Evolutionary conservation across 2,797 vertebrate genomes (phyloP), one percentile per base, ranked within the genome.

Genomic region (Lagorchestes hirsutus): DNA sequence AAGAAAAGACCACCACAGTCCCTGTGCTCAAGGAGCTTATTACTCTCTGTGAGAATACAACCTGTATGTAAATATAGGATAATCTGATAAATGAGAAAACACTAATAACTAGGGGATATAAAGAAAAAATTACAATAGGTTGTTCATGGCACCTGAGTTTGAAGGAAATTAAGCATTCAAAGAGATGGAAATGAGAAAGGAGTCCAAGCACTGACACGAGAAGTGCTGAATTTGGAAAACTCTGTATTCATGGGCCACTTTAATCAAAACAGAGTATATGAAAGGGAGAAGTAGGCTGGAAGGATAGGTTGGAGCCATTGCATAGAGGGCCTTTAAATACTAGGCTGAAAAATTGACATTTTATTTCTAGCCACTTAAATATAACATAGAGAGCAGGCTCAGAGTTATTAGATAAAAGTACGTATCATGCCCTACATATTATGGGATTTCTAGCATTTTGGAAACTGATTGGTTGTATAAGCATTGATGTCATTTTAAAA

Each of bases 401-500:
- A 40, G 40, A 31, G 91, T 90, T 5, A 58, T 55, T 92, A 54
- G 67, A 46, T 95, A 91, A 95, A 55, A 56, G 31, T 31, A 55
- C 92, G 52, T 91, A n/a, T 93, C 18, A 0, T 31, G 54, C 62
- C 57, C 46, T 27, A 28, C 52, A 90, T 58, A 90, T 55, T 91
- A 0, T 90, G 91, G 91, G 90, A 87, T 1, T 0, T 57, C 82
- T 54, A 22, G 8, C 16, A 82, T 1, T 82, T 67, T 67, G 91
- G 74, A 95, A 52, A 93, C 82, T 50, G 57, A 92, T 57, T 91
- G 46, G 50, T 27, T 34, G 1, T 94, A 27, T 96, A 93, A 93
- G 29, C 92, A 50, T 50, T 95, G 91, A n/a, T n/a, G 46, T 93
- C 59, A 62, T 54, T 93, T 95, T 56, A 91, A 55, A 92, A 46